These are phyloP conservation scores for Zeus faber DNA, from an alignment of 2,113 vertebrate genomes.

Conservation along the genomic window DNA sequence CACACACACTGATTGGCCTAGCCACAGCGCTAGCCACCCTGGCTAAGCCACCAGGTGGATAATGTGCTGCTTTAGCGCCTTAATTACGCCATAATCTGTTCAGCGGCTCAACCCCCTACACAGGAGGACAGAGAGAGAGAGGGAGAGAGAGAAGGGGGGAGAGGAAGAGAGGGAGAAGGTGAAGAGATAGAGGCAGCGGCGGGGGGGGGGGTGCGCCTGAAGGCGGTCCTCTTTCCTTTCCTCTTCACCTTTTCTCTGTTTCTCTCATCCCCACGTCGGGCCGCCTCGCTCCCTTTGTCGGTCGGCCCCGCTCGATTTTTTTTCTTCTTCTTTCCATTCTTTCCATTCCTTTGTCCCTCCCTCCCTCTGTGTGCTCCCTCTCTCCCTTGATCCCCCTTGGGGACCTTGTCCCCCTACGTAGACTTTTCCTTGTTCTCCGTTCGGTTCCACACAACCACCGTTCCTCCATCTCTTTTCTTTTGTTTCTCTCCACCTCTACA, in stretches of 20 bases:
- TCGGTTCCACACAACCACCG: conserved; percentile 16
- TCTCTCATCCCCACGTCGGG: neutral
- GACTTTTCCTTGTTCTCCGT: conserved; percentile 35
- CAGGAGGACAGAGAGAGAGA: conserved; percentile 56
- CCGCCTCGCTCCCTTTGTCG: conserved; percentile 16
- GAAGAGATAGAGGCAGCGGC: conserved; percentile 32
- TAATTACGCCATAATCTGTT: conserved; percentile 99
- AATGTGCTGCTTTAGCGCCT: conserved; percentile 97
- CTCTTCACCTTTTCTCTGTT: neutral
- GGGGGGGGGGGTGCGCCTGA: conserved; percentile 60
- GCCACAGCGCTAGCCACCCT: conserved; percentile 77
- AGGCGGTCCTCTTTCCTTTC: conserved; percentile 51
- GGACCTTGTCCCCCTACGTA: conserved; percentile 29
- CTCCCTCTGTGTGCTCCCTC: conserved; percentile 18
- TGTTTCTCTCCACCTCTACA: neutral
- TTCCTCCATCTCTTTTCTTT: neutral
- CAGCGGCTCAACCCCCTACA: conserved; percentile 83
- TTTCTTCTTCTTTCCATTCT: conserved; percentile 8
- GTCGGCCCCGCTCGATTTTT: conserved; percentile 5
- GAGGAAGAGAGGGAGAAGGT: conserved; percentile 16
- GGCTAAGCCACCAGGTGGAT: conserved; percentile 97
- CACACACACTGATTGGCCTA: conserved; percentile 89
- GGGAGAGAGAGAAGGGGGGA: conserved; percentile 12
- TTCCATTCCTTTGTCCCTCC: conserved; percentile 2
- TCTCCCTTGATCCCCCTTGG: conserved; percentile 21